A percentile compares a stretch with the other conserved stretches of the same genome.
These are phyloP conservation scores for Mesembrinibis cayennensis DNA, from an alignment of 2,113 vertebrate species.

Conservation along the genomic window DNA sequence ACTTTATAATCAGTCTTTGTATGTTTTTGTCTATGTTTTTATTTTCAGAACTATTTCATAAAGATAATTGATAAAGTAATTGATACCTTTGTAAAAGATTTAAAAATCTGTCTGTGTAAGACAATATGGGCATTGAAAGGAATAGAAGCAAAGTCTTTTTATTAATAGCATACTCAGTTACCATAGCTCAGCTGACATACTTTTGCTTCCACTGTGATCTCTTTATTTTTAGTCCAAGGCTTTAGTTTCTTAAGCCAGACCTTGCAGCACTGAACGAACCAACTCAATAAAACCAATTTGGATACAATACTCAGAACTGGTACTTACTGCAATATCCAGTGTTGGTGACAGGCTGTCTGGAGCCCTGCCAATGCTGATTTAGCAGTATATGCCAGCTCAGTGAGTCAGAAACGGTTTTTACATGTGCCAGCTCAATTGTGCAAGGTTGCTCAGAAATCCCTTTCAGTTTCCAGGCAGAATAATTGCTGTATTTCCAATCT, in stretches of 20 bases:
- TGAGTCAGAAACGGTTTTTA: conserved; percentile 78
- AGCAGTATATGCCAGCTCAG: conserved; percentile 78
- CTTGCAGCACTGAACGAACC: conserved; percentile 35
- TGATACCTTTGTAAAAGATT: not conserved
- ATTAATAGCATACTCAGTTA: conserved; percentile 51
- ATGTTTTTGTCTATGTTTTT: not conserved
- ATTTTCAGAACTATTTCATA: not conserved
- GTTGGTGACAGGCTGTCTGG: conserved; percentile 77
- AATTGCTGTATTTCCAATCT: conserved; percentile 71
- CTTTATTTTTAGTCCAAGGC: conserved; percentile 52
- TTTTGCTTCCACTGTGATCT: conserved; percentile 1
- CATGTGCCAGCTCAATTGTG: conserved; percentile 71
- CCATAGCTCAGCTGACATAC: conserved; percentile 23
- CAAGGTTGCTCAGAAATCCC: conserved; percentile 75
- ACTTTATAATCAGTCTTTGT: not conserved
- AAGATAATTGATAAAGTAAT: not conserved
- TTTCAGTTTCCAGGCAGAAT: conserved; percentile 71
- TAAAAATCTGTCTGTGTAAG: not conserved
- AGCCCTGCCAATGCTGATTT: conserved; percentile 77
- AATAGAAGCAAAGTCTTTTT: not conserved
- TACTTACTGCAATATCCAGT: conserved; percentile 76
- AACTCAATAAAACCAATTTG: conserved; percentile 62
- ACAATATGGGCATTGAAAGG: not conserved
- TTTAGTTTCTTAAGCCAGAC: conserved; percentile 53
- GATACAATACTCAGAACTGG: conserved; percentile 72